Percentiles rank a stretch among this genome's conserved stretches.
Evolutionary conservation across 2,113 vertebrate species (phyloP).

Genomic region (Callocephalon fimbriatum): DNA sequence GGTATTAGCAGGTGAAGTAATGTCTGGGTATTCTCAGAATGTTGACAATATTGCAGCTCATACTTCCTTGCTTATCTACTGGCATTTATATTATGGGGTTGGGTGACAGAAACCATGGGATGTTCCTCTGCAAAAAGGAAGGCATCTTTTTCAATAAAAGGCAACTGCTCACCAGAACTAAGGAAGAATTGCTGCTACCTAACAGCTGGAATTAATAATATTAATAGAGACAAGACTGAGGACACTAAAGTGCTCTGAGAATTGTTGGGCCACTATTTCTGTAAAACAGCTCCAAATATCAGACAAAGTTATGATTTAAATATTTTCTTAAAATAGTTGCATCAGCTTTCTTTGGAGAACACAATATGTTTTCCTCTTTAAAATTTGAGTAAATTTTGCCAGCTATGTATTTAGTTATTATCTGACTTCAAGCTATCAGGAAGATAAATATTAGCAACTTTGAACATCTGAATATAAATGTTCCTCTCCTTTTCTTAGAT

Average conservation of each 20-base stretch:
- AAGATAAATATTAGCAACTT: neutral
- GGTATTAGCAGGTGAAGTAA: neutral
- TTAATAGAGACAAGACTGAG: neutral
- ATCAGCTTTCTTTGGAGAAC: neutral
- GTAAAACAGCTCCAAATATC: neutral
- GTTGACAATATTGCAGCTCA: neutral
- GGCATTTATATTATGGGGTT: neutral
- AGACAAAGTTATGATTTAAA: neutral
- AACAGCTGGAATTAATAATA: neutral
- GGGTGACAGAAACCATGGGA: neutral
- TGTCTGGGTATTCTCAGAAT: neutral
- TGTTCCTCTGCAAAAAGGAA: neutral
- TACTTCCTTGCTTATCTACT: neutral
- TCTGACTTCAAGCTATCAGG: neutral
- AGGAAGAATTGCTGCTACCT: neutral
- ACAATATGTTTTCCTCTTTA: neutral
- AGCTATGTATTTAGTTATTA: neutral
- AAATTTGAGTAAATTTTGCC: neutral
- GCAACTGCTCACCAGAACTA: neutral
- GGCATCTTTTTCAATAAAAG: neutral
- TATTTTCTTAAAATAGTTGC: neutral
- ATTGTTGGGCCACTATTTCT: neutral
- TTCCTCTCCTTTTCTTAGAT: constrained; percentile 79
- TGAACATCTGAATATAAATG: neutral
- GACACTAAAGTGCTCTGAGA: neutral